Evolutionary conservation across 53 echinoderm and acorn worm genomes (phyloP).

Genomic region (Paracentrotus lividus): DNA sequence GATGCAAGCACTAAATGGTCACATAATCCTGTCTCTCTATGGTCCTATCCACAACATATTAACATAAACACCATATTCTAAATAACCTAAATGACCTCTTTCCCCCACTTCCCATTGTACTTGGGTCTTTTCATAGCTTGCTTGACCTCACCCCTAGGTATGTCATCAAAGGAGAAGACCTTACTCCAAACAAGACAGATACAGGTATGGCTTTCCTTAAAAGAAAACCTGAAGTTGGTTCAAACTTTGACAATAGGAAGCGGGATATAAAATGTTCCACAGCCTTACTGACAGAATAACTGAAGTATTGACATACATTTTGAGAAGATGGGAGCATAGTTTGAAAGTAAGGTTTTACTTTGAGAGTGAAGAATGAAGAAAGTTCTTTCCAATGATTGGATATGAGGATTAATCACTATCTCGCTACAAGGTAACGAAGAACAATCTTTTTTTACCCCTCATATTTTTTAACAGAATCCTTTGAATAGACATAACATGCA

Average conservation of each 20-base stretch:
- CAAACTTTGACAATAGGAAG: slow-evolving; percentile 1
- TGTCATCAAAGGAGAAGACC: not conserved
- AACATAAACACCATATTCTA: not conserved
- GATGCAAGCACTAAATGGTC: slow-evolving; percentile 8
- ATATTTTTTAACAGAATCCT: not conserved
- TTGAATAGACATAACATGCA: not conserved
- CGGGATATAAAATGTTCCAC: not conserved
- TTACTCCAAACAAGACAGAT: slow-evolving; percentile 9
- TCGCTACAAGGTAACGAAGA: not conserved
- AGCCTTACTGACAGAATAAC: not conserved
- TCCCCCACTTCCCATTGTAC: not conserved
- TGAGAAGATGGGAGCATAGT: not conserved
- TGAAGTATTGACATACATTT: not conserved
- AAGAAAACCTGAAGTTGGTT: not conserved
- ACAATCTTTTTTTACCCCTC: not conserved
- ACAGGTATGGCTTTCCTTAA: not conserved
- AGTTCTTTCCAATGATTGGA: not conserved
- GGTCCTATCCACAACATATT: not conserved
- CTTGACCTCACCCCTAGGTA: slow-evolving; percentile 35
- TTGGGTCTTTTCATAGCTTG: not conserved
- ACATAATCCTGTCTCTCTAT: not conserved
- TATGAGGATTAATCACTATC: not conserved
- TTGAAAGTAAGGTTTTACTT: not conserved
- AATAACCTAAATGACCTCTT: not conserved
- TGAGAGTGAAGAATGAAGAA: not conserved